Percentiles rank a stretch among this genome's conserved stretches.
phyloP scores from a whole-genome alignment of 2,888 invertebrate species.

The Nemapogon koenigi region DNA sequence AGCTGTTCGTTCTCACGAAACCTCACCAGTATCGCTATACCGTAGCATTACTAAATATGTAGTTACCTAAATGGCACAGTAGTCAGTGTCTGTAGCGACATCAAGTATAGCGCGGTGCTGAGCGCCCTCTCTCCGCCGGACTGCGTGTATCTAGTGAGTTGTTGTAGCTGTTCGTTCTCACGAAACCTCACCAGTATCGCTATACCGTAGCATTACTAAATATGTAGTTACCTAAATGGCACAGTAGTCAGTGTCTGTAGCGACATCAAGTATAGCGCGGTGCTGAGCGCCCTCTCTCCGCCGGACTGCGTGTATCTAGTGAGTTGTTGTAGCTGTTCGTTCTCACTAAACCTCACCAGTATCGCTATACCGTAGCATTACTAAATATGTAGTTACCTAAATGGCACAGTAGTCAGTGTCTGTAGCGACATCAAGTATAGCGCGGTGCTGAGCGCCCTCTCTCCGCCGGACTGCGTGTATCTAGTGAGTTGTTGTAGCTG shows the following conservation, averaged over 20 bases:
- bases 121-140: neutral
- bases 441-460: neutral
- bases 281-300: neutral
- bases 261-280: neutral
- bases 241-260: neutral
- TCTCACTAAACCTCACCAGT: too few relatives aligned
- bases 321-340: too few relatives aligned
- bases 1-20: too few relatives aligned
- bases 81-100: neutral
- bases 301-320: neutral
- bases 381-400: neutral
- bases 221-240: neutral
- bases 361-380: too few relatives aligned
- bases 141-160: too few relatives aligned
- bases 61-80: constrained; percentile 69
- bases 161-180: too few relatives aligned
- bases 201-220: too few relatives aligned
- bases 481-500: too few relatives aligned
- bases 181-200: too few relatives aligned
- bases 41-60: too few relatives aligned
- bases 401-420: neutral
- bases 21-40: too few relatives aligned
- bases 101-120: neutral
- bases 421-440: neutral
- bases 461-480: neutral